Evolutionary conservation across 2,888 invertebrate species (phyloP), one percentile per base, ranked within the genome.

Genomic region (Ochlodes sylvanus): DNA sequence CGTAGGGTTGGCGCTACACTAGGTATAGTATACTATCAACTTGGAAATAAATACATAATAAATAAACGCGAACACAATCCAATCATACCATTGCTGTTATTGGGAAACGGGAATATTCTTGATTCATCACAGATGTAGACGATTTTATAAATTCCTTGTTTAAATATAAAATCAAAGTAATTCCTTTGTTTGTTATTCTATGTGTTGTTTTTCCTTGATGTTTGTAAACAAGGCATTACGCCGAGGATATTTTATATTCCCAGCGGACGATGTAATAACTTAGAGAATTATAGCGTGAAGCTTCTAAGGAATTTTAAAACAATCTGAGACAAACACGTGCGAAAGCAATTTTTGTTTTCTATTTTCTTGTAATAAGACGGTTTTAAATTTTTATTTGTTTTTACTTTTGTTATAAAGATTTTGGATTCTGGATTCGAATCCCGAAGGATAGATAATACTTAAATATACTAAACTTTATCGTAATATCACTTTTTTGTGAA

Each of bases 241-340:
- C 21, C 44, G 21, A 47, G 56, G 10, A 27, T 64, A 12, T 64
- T 63, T 64, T 52, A 56, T 64, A 64, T 64, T 64, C 63, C 52
- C 17, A 34, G 19, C 56, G 56, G 44, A 64, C 44, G 44, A 34
- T 64, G 63, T 44, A 64, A 64, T 64, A 64, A 64, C 55, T 63
- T 44, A 56, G 42, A 44, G 55, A 64, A 32, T 32, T 64, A 64
- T 55, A 42, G 63, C 42, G 44, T 56, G 63, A 27, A 21, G 54
- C 63, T 56, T 14, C 44, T 17, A 64, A 21, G 44, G 63, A 64
- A 64, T 64, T 64, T 63, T 64, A 56, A 64, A 63, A 42, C n/a
- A 55, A 42, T 19, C 15, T 55, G 27, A 54, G 34, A 47, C 61
- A 50, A 47, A 47, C 32, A 57, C 56, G 56, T 34, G 9, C 56